Evolutionary conservation across 2,888 invertebrate genomes (phyloP).

Genomic region (Notodonta ziczac): DNA sequence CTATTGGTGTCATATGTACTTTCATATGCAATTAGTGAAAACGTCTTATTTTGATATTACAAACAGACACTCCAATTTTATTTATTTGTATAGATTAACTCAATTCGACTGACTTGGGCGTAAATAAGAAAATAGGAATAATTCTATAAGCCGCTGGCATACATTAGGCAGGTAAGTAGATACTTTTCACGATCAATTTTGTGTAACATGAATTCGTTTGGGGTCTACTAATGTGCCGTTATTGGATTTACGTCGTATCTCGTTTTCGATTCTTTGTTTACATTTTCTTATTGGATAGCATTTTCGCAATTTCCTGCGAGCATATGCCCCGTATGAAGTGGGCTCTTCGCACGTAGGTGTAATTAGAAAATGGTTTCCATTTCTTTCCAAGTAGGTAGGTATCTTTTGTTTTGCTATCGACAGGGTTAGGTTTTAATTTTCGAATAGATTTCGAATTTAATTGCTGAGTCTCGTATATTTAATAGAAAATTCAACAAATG

Average conservation of each 20-base stretch:
- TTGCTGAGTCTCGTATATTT: too few relatives aligned
- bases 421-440: background rate
- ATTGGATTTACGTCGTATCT: conserved; percentile 42
- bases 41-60: too few relatives aligned
- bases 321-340: conserved; percentile 16
- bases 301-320: conserved; percentile 40
- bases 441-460: background rate
- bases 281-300: conserved; percentile 46
- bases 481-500: too few relatives aligned
- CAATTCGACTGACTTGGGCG: background rate
- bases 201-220: conserved; percentile 24
- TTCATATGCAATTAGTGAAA: too few relatives aligned
- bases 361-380: conserved; percentile 28
- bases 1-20: too few relatives aligned
- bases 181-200: conserved; percentile 34
- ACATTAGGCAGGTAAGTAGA: conserved; percentile 9
- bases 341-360: conserved; percentile 15
- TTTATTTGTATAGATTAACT: too few relatives aligned
- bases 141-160: background rate
- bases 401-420: background rate
- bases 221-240: conserved; percentile 37
- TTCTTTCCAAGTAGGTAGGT: conserved; percentile 9
- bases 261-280: conserved; percentile 42
- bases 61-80: too few relatives aligned
- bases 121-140: background rate